phyloP scores from a whole-genome alignment of 2,797 vertebrate species.

The Argyrosomus regius region DNA sequence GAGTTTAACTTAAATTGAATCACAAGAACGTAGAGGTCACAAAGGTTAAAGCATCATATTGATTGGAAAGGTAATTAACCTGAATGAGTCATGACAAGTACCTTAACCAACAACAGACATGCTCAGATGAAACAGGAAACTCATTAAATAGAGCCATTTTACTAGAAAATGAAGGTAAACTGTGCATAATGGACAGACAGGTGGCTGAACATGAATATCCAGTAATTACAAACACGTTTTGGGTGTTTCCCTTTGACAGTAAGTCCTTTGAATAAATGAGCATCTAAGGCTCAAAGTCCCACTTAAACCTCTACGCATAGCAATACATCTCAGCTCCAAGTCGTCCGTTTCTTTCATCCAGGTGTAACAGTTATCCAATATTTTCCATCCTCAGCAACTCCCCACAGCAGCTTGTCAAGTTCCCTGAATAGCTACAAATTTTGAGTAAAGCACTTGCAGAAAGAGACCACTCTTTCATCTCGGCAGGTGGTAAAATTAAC shows the following conservation, averaged over 20 bases:
- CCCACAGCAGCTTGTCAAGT: slow-evolving; percentile 43
- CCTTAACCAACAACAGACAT: slow-evolving; percentile 52
- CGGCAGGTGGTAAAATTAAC: slow-evolving; percentile 1
- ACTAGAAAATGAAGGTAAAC: background rate
- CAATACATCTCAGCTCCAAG: slow-evolving; percentile 34
- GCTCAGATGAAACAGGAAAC: slow-evolving; percentile 16
- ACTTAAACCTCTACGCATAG: slow-evolving; percentile 17
- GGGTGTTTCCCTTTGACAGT: slow-evolving; percentile 10
- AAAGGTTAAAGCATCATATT: slow-evolving; percentile 73
- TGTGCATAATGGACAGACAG: slow-evolving; percentile 13
- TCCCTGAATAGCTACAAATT: slow-evolving; percentile 33
- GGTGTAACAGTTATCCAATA: slow-evolving; percentile 30
- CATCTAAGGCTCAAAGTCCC: slow-evolving; percentile 20
- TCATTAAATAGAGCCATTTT: slow-evolving; percentile 20
- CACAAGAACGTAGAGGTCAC: slow-evolving; percentile 67
- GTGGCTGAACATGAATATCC: slow-evolving; percentile 21
- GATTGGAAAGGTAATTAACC: slow-evolving; percentile 77
- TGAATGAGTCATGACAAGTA: slow-evolving; percentile 51
- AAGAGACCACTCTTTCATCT: slow-evolving; percentile 39
- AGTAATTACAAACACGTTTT: slow-evolving; percentile 9
- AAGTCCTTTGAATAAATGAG: slow-evolving; percentile 21
- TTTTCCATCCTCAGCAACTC: slow-evolving; percentile 41
- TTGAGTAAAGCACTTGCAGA: slow-evolving; percentile 30
- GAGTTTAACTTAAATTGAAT: slow-evolving; percentile 61
- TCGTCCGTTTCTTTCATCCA: slow-evolving; percentile 28